phyloP scores from a whole-genome alignment of 2,797 vertebrate genomes.

The Erpetoichthys calabaricus region DNA sequence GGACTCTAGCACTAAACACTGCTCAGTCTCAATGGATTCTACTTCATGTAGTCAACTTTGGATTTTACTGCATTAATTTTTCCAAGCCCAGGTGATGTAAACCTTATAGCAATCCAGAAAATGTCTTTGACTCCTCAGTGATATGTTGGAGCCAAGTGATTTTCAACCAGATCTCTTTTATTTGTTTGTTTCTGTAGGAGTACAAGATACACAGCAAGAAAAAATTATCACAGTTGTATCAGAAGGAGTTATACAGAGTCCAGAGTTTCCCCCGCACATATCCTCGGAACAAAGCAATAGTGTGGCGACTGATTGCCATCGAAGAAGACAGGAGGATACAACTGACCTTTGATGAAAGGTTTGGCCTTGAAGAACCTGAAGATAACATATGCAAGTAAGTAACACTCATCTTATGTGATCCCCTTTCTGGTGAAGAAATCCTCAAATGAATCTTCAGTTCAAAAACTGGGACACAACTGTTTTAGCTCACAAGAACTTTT shows the following conservation, averaged over 20 bases:
- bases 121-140: too few species aligned
- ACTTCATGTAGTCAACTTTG: too few species aligned
- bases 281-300: conserved; percentile 68
- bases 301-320: conserved; percentile 76
- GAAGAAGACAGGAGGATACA: conserved; percentile 76
- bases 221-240: conserved; percentile 75
- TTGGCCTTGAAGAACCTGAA: conserved; percentile 92
- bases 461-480: background rate
- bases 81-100: too few species aligned
- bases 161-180: too few species aligned
- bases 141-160: too few species aligned
- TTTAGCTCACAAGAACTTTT: background rate
- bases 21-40: too few species aligned
- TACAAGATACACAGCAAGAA: conserved; percentile 86
- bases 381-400: conserved; percentile 96
- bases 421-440: too few species aligned
- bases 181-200: conserved; percentile 54
- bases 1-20: too few species aligned
- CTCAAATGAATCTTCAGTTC: conserved; percentile 2
- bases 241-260: conserved; percentile 84
- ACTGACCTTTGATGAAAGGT: conserved; percentile 81
- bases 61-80: too few species aligned
- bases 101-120: too few species aligned
- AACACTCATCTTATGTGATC: too few species aligned
- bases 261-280: conserved; percentile 81